These are phyloP conservation scores for Xenus cinereus DNA, from an alignment of 2,113 vertebrate genomes.

Conservation along the genomic window DNA sequence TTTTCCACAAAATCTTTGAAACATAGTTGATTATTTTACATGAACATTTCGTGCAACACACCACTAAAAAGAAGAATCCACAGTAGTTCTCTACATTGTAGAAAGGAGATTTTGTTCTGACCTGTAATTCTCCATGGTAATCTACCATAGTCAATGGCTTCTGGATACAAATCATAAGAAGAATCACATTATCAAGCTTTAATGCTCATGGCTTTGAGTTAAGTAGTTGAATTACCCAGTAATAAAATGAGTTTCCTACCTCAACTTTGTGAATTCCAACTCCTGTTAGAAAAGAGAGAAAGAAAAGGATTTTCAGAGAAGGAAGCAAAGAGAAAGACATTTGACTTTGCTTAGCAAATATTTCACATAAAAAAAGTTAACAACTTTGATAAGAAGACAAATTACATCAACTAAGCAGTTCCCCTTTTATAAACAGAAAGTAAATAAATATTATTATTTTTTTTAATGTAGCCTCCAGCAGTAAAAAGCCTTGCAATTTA, in stretches of 20 bases:
- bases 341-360: not conserved
- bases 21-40: not conserved
- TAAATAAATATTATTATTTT: not conserved
- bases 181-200: not conserved
- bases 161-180: not conserved
- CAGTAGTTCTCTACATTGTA: not conserved
- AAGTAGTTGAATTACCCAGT: not conserved
- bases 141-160: not conserved
- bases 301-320: not conserved
- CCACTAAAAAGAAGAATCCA: not conserved
- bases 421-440: not conserved
- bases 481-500: not conserved
- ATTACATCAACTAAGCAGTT: not conserved
- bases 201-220: not conserved
- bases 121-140: not conserved
- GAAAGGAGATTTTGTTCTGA: not conserved
- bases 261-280: constrained; percentile 54
- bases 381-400: not conserved
- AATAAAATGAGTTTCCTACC: constrained; percentile 49
- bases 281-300: constrained; percentile 42
- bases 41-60: not conserved
- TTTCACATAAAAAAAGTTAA: not conserved
- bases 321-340: not conserved
- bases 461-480: not conserved
- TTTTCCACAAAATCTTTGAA: not conserved